A percentile compares a stretch with the other conserved stretches of the same genome.
Evolutionary conservation across 2,113 vertebrate genomes (phyloP).

Genomic region (Calidris pugnax): DNA sequence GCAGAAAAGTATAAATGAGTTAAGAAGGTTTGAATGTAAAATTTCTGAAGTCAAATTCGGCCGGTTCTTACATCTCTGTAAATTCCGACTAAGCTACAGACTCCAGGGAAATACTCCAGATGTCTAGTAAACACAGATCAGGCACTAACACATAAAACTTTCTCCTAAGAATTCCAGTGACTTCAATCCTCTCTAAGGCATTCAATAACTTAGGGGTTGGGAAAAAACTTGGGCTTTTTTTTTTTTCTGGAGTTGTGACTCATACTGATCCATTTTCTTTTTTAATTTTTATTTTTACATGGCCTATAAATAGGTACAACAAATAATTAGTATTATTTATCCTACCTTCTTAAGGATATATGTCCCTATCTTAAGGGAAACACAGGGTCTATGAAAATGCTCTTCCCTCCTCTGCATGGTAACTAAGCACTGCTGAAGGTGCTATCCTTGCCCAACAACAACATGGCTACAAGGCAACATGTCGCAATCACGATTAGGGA

Average conservation of each 20-base stretch:
- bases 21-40: not conserved
- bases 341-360: not conserved
- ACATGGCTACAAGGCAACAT: not conserved
- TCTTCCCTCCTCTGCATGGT: not conserved
- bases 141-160: not conserved
- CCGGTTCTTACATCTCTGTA: not conserved
- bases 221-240: not conserved
- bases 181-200: not conserved
- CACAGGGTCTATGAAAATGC: not conserved
- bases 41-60: not conserved
- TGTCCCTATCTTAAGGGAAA: not conserved
- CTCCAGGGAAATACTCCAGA: not conserved
- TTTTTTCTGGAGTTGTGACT: not conserved
- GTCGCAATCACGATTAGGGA: rapidly evolving
- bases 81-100: not conserved
- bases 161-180: not conserved
- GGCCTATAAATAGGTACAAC: not conserved
- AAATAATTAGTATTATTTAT: not conserved
- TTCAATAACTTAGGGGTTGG: not conserved
- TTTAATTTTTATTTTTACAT: not conserved
- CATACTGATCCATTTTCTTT: not conserved
- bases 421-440: not conserved
- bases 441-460: not conserved
- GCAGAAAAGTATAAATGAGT: not conserved
- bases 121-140: not conserved